Evolutionary conservation across 23 tunicate species (phyloP).

Genomic region (Halocynthia roretzi): DNA sequence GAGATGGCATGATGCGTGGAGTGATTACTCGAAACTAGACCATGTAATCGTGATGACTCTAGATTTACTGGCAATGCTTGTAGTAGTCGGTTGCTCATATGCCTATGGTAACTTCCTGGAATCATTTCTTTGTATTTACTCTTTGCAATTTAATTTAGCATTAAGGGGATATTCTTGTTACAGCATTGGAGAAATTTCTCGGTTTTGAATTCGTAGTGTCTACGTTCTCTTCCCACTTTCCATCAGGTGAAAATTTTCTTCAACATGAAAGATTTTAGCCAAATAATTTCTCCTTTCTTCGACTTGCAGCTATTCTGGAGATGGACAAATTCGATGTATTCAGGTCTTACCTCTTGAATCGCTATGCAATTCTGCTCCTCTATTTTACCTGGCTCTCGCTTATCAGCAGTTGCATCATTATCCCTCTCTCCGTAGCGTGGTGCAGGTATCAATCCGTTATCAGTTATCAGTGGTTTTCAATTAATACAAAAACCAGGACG

Average conservation of each 20-base stretch:
- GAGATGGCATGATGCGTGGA: conserved; percentile 74
- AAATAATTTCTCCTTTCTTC: too few relatives aligned
- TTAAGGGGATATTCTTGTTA: background rate
- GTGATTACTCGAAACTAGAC: conserved; percentile 54
- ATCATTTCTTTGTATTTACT: background rate
- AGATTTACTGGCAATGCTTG: conserved; percentile 41
- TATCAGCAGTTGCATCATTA: conserved; percentile 14
- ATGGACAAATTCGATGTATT: too few relatives aligned
- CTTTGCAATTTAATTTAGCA: background rate
- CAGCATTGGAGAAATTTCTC: conserved; percentile 21
- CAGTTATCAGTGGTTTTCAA: background rate
- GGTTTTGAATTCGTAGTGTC: background rate
- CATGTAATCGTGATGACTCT: conserved; percentile 44
- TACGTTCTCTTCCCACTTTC: background rate
- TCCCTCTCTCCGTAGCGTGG: conserved; percentile 58
- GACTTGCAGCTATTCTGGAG: too few relatives aligned
- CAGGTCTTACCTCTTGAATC: too few relatives aligned
- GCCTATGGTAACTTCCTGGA: conserved; percentile 39
- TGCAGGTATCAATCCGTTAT: conserved; percentile 33
- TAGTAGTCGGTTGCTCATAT: conserved; percentile 22
- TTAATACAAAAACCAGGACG: too few relatives aligned
- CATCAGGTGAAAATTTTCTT: conserved; percentile 1
- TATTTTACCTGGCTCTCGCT: conserved; percentile 24
- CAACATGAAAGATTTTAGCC: too few relatives aligned
- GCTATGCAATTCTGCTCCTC: too few relatives aligned